Evolutionary conservation across 2,888 invertebrate genomes (phyloP).

Genomic region (Leptopilina drosophilae): DNA sequence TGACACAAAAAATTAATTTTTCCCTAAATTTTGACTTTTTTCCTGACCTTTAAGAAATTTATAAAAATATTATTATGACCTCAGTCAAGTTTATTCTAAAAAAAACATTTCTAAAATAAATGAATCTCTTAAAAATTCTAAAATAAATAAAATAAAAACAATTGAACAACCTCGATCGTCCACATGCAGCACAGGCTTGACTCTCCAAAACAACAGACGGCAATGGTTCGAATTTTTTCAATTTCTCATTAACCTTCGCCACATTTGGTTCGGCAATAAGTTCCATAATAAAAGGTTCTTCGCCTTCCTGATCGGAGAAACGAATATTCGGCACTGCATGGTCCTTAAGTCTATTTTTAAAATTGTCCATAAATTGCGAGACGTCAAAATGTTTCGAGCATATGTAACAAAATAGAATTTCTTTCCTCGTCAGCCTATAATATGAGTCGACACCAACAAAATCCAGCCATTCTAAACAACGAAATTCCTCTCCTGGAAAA

Average conservation of each 20-base stretch:
- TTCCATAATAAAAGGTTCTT: slow-evolving; percentile 57
- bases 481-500: slow-evolving; percentile 75
- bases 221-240: slow-evolving; percentile 65
- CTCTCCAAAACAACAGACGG: slow-evolving; percentile 69
- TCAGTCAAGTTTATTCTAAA: too few species aligned
- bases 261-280: slow-evolving; percentile 56
- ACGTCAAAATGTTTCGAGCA: slow-evolving; percentile 74
- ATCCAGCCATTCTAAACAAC: slow-evolving; percentile 74
- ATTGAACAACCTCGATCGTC: slow-evolving; percentile 62
- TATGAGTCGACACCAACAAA: slow-evolving; percentile 75
- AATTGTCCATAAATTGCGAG: slow-evolving; percentile 70
- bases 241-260: slow-evolving; percentile 60
- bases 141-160: neutral
- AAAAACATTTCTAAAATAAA: too few species aligned
- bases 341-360: slow-evolving; percentile 67
- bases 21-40: too few species aligned
- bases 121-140: neutral
- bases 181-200: slow-evolving; percentile 74
- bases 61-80: too few species aligned
- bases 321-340: slow-evolving; percentile 71
- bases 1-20: too few species aligned
- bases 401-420: slow-evolving; percentile 74
- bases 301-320: slow-evolving; percentile 61
- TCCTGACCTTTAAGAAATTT: too few species aligned
- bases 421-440: slow-evolving; percentile 73